Evolutionary conservation across 2,888 invertebrate species (phyloP), one percentile per base, ranked within the genome.

Genomic region (Volucella inanis): DNA sequence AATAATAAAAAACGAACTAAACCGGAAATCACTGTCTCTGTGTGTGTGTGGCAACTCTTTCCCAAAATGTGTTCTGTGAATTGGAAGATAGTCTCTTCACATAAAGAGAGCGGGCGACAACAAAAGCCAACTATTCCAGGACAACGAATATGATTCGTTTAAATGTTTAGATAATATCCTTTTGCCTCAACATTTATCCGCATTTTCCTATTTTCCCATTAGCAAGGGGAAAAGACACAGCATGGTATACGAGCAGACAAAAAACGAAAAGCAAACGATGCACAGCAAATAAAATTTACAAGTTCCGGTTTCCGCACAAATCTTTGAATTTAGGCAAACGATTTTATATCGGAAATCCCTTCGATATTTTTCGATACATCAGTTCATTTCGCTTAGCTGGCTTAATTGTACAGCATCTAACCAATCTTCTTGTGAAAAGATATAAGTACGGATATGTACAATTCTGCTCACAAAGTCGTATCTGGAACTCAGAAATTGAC

Each of bases 261-360:
- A 41, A 55, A 68, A 64, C 38, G 15, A 43, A 70, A 52, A 49
- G 71, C 70, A 81, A 57, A 62, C 80, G 80, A 80, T 85, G 76
- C 85, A 81, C 85, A 78, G 86, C 82, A 82, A n/a, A 82, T 86
- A 86, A 82, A 86, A 86, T 82, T 82, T 70, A 86, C 86, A 86
- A 86, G 86, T 86, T 86, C 86, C 86, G 77, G 86, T 82, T 86
- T 86, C 86, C 86, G 86, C 72, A 68, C 64, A 59, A 78, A 70
- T 65, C 72, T 74, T 39, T 78, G 68, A 82, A 74, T 74, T 85
- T 81, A 81, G 76, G 81, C 85, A 85, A 85, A 81, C 81, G 81
- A 85, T 81, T 85, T 81, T 81, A 77, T 85, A 76, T 81, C 80
- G 81, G 85, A 81, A 59, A 76, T 78, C 71, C 72, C 41, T 61